Conservation (phyloP, 2,797 vertebrate species). For the Pseudochaenichthys georgianus region DNA sequence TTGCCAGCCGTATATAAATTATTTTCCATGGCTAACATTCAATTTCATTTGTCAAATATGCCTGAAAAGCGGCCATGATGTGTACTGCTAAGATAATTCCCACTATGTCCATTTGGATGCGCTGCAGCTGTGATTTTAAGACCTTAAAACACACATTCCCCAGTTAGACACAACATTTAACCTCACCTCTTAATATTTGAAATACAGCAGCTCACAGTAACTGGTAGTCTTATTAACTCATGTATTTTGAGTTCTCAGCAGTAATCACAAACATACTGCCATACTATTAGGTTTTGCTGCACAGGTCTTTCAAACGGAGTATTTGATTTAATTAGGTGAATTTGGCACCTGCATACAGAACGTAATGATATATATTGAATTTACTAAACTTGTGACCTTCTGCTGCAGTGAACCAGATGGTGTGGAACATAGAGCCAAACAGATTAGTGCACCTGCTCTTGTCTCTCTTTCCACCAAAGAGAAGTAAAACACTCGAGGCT, state of each 20-base stretch:
- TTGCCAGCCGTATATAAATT: not conserved
- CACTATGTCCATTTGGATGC: not conserved
- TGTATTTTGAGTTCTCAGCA: not conserved
- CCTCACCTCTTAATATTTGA: not conserved
- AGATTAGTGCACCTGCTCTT: slow-evolving; percentile 5
- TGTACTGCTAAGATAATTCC: slow-evolving; percentile 12
- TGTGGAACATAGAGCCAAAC: slow-evolving; percentile 30
- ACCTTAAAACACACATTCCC: not conserved
- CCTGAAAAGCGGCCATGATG: slow-evolving; percentile 3
- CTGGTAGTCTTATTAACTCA: not conserved
- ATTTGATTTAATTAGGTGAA: slow-evolving; percentile 17
- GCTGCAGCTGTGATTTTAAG: slow-evolving; percentile 8
- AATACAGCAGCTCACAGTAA: not conserved
- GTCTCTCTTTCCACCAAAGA: not conserved
- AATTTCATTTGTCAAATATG: not conserved
- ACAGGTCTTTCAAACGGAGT: not conserved
- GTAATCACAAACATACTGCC: not conserved
- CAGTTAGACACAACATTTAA: slow-evolving; percentile 8
- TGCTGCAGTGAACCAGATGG: slow-evolving; percentile 22
- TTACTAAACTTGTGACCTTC: slow-evolving; percentile 28
- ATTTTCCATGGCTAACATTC: not conserved
- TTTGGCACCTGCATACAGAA: slow-evolving; percentile 16
- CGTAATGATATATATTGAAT: slow-evolving; percentile 13
- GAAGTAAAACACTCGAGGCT: not conserved
- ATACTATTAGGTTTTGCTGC: not conserved